Conservation (phyloP, 2,888 invertebrate species). For the Eristalinus aeneus region DNA sequence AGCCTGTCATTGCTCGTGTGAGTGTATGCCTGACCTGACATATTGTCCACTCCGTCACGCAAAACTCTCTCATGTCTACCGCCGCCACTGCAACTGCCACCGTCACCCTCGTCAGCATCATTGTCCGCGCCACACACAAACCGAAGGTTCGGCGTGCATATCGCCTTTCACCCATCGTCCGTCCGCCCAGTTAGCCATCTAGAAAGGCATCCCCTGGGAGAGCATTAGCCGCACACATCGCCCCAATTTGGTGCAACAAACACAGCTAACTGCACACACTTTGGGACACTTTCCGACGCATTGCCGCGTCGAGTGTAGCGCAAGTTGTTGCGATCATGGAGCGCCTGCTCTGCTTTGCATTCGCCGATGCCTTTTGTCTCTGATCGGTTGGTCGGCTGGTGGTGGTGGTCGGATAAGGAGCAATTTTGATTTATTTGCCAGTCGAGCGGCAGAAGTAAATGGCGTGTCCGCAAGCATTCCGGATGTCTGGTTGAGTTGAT, state of each 20-base stretch:
- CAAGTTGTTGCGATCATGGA: neutral
- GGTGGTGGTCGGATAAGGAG: conserved; percentile 3
- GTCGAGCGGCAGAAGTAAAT: conserved; percentile 38
- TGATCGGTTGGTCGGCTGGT: neutral
- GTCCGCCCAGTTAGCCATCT: neutral
- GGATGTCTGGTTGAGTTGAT: conserved; percentile 33
- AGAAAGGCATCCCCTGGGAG: conserved; percentile 58
- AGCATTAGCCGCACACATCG: conserved; percentile 33
- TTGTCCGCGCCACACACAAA: neutral
- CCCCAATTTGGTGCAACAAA: conserved; percentile 29
- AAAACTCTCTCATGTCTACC: conserved; percentile 32
- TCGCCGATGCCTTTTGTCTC: conserved; percentile 32
- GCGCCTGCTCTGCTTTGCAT: conserved; percentile 24
- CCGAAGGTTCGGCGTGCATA: conserved; percentile 35
- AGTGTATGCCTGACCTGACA: conserved; percentile 9
- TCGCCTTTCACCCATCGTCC: conserved; percentile 47
- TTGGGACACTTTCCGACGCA: conserved; percentile 28
- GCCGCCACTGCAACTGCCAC: conserved; percentile 11
- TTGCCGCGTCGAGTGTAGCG: neutral
- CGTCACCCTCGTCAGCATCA: conserved; percentile 11
- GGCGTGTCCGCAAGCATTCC: conserved; percentile 32
- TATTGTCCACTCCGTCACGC: conserved; percentile 36
- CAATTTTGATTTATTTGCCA: conserved; percentile 44
- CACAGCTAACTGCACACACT: conserved; percentile 6
- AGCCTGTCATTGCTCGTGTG: neutral